Percentiles rank a stretch among this genome's conserved stretches.
phyloP scores from a whole-genome alignment of 2,888 invertebrate species.

The Zygogramma bicolorata region DNA sequence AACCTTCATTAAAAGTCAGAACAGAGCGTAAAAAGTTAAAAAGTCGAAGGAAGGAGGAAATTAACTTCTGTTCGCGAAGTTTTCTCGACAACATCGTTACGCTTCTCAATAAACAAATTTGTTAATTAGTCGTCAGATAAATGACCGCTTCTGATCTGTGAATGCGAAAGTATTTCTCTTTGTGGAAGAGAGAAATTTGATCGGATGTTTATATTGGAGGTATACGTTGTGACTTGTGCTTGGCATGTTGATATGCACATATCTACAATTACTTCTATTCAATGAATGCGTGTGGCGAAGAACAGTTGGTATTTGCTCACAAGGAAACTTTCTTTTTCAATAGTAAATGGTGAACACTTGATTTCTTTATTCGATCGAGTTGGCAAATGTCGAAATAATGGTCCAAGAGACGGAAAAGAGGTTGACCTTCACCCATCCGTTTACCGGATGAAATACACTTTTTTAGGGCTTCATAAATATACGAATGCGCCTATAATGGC shows the following conservation, averaged over 20 bases:
- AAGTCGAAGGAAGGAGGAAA: not conserved
- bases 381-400: no score
- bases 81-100: not conserved
- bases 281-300: not conserved
- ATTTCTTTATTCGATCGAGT: no score
- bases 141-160: not conserved
- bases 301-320: not conserved
- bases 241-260: not conserved
- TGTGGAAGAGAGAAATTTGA: not conserved
- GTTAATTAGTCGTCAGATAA: not conserved
- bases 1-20: not conserved
- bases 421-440: no score
- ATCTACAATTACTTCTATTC: not conserved
- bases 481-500: no score
- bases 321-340: not conserved
- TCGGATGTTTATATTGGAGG: no score
- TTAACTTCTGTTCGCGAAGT: not conserved
- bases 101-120: not conserved
- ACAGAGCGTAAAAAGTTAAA: not conserved
- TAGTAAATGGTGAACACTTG: no score
- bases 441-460: no score
- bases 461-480: no score
- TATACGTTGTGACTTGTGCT: not conserved
- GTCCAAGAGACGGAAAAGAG: no score
- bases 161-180: not conserved